Conservation (phyloP, 1,140 invertebrate species). For the Drosophila micromelanica region DNA sequence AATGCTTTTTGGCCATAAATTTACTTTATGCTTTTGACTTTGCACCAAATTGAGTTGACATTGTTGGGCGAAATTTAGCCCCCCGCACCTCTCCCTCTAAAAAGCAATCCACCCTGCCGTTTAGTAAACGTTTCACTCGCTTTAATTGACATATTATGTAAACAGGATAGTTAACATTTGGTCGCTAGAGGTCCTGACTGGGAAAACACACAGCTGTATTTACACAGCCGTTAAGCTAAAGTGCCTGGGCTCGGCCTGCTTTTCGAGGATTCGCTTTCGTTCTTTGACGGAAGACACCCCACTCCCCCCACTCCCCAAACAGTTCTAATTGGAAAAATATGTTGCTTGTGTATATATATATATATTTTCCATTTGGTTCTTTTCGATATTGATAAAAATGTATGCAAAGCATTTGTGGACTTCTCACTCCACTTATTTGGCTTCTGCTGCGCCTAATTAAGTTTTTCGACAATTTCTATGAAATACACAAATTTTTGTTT, state of each 20-base stretch:
- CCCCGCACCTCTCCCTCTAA: background rate
- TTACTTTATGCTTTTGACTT: slow-evolving; percentile 38
- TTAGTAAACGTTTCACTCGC: slow-evolving; percentile 32
- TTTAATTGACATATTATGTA: slow-evolving; percentile 79
- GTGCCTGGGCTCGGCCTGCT: slow-evolving; percentile 22
- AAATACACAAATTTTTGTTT: background rate
- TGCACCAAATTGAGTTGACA: slow-evolving; percentile 32
- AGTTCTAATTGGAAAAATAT: slow-evolving; percentile 55
- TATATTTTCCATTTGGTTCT: slow-evolving; percentile 26
- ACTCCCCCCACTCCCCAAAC: background rate
- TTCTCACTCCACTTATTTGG: too few species aligned
- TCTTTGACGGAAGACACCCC: background rate
- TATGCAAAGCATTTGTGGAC: background rate
- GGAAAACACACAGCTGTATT: slow-evolving; percentile 47
- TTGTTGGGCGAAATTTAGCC: background rate
- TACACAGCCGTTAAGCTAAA: slow-evolving; percentile 48
- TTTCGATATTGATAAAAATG: slow-evolving; percentile 19
- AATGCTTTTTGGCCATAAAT: slow-evolving; percentile 47
- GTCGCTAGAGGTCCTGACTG: slow-evolving; percentile 26
- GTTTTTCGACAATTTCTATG: slow-evolving; percentile 30
- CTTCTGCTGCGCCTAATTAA: slow-evolving; percentile 28
- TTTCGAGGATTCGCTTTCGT: slow-evolving; percentile 9
- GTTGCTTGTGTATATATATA: slow-evolving; percentile 16
- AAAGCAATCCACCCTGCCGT: background rate
- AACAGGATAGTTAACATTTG: slow-evolving; percentile 75